These are phyloP conservation scores for Eumerus sabulonum DNA, from an alignment of 2,888 invertebrate species.

Conservation along the genomic window DNA sequence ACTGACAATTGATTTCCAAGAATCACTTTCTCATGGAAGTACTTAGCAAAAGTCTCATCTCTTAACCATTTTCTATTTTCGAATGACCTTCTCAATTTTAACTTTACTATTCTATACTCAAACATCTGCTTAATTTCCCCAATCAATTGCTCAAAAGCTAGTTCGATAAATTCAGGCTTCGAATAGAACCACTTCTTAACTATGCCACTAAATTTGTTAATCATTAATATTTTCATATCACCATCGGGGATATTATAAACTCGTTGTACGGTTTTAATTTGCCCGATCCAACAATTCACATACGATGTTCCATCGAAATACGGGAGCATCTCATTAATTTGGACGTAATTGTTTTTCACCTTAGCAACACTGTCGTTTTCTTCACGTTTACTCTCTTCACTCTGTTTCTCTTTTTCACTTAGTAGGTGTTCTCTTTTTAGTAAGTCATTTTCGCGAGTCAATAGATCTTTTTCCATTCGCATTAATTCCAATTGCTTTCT, in stretches of 20 bases:
- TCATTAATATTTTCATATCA: slow-evolving; percentile 42
- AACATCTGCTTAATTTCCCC: slow-evolving; percentile 37
- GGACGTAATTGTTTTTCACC: neutral
- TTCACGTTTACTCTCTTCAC: too few species aligned
- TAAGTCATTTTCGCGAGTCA: slow-evolving; percentile 28
- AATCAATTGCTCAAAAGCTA: slow-evolving; percentile 34
- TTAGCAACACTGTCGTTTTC: too few species aligned
- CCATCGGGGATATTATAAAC: slow-evolving; percentile 38
- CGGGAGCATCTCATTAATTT: slow-evolving; percentile 4
- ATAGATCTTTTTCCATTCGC: slow-evolving; percentile 27
- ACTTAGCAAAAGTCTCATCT: slow-evolving; percentile 56
- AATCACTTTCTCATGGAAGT: slow-evolving; percentile 63
- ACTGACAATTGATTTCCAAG: slow-evolving; percentile 59
- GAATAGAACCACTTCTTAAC: slow-evolving; percentile 40
- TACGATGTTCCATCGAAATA: slow-evolving; percentile 11
- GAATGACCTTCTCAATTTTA: slow-evolving; percentile 40
- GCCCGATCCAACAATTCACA: slow-evolving; percentile 12
- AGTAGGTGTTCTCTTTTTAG: slow-evolving; percentile 8
- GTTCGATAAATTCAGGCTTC: slow-evolving; percentile 32
- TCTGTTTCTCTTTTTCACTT: neutral
- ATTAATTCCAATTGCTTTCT: slow-evolving; percentile 31
- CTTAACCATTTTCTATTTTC: slow-evolving; percentile 53
- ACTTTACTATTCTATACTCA: slow-evolving; percentile 34
- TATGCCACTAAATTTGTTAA: slow-evolving; percentile 40
- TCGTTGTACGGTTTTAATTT: slow-evolving; percentile 18